Conservation (phyloP, 1,140 invertebrate genomes). For the Calephelis virginiensis region DNA sequence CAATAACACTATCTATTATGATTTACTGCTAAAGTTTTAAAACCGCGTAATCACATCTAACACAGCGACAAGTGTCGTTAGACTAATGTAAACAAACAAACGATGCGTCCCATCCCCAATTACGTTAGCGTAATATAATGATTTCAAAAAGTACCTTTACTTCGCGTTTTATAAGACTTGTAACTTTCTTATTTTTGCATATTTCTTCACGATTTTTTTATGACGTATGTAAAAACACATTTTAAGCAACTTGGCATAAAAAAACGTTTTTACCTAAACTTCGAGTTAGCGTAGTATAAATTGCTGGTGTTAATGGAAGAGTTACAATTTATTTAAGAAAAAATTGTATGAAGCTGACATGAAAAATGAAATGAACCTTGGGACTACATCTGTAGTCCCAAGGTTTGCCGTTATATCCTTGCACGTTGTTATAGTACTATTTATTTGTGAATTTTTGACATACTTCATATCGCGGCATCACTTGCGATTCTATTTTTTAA, state of each 20-base stretch:
- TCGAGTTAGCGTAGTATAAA: slow-evolving; percentile 10
- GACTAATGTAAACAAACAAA: slow-evolving; percentile 22
- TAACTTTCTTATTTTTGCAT: slow-evolving; percentile 24
- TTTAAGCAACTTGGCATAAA: slow-evolving; percentile 17
- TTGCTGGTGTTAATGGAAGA: not conserved
- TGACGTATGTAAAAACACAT: slow-evolving; percentile 16
- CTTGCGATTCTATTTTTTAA: no score
- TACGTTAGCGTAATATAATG: slow-evolving; percentile 22
- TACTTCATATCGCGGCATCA: no score
- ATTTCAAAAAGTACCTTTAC: slow-evolving; percentile 24
- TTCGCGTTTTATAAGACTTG: slow-evolving; percentile 24
- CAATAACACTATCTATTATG: slow-evolving; percentile 16
- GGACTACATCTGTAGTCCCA: no score
- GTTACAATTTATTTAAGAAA: no score
- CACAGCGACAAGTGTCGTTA: slow-evolving; percentile 18
- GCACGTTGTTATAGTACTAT: no score
- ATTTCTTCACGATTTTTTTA: slow-evolving; percentile 22
- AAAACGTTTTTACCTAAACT: slow-evolving; percentile 10
- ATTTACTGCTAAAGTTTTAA: slow-evolving; percentile 18
- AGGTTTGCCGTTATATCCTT: no score
- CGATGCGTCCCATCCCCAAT: slow-evolving; percentile 7
- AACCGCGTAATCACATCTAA: slow-evolving; percentile 15
- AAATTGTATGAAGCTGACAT: no score
- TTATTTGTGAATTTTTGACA: no score
- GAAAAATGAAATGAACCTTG: no score